Percentiles rank a stretch among this genome's conserved stretches.
Conservation (phyloP, 2,113 vertebrate species). For the Plotosus lineatus region DNA sequence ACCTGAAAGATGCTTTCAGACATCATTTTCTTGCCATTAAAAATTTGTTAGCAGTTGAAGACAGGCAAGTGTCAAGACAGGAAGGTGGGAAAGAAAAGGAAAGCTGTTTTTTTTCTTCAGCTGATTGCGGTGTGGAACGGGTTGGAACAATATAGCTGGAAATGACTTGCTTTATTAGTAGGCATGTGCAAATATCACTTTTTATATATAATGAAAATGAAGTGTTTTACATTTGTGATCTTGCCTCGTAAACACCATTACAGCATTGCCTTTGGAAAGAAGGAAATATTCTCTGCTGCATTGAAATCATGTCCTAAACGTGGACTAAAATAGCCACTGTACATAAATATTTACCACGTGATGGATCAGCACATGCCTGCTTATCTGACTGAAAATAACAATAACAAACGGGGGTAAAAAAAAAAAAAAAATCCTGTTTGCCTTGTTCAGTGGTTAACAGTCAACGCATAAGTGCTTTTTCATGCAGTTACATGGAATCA, state of each 20-base stretch:
- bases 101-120: background rate
- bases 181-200: background rate
- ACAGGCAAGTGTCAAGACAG: constrained; percentile 64
- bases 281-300: background rate
- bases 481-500: constrained; percentile 13
- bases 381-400: background rate
- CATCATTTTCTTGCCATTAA: constrained; percentile 61
- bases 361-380: background rate
- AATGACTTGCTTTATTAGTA: background rate
- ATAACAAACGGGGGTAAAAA: no score
- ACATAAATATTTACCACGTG: background rate
- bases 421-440: constrained; percentile 2
- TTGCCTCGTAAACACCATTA: background rate
- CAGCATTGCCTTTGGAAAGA: background rate
- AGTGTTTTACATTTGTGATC: background rate
- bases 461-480: constrained; percentile 34
- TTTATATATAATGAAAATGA: background rate
- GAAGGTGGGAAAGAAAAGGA: constrained; percentile 74
- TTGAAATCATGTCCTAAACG: background rate
- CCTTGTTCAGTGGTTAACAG: constrained; percentile 52
- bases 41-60: constrained; percentile 81
- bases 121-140: background rate
- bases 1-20: constrained; percentile 91
- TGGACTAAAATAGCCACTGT: background rate
- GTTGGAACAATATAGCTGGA: background rate